Conservation (phyloP, 2,113 vertebrate species). For the Pandion haliaetus region DNA sequence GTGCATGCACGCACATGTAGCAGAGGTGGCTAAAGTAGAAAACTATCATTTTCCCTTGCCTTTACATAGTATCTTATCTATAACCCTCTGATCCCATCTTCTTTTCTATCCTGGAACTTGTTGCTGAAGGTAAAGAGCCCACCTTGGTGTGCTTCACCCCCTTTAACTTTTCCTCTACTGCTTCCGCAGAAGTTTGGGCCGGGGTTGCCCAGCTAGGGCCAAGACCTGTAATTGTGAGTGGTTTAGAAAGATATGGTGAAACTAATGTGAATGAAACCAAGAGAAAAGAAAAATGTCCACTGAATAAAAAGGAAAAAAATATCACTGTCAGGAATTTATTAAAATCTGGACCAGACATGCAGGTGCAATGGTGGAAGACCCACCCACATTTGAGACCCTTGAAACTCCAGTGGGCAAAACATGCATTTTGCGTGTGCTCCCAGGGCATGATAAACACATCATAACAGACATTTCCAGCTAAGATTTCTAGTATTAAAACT, state of each 20-base stretch:
- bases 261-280: not conserved
- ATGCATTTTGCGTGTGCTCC: not conserved
- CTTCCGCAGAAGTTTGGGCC: not conserved
- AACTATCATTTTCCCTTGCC: not conserved
- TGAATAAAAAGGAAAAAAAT: not conserved
- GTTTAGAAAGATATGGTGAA: not conserved
- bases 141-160: not conserved
- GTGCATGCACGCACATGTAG: not conserved
- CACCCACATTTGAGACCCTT: not conserved
- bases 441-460: not conserved
- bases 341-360: not conserved
- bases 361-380: not conserved
- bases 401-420: not conserved
- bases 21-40: not conserved
- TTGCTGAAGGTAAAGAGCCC: not conserved
- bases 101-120: not conserved
- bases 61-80: not conserved
- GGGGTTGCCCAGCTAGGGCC: not conserved
- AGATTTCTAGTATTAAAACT: not conserved
- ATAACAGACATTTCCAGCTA: not conserved
- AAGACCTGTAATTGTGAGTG: not conserved
- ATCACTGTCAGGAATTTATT: not conserved
- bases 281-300: not conserved
- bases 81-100: not conserved
- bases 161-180: not conserved